Conservation (phyloP, 2,797 vertebrate species). For the Diplodus sargus region DNA sequence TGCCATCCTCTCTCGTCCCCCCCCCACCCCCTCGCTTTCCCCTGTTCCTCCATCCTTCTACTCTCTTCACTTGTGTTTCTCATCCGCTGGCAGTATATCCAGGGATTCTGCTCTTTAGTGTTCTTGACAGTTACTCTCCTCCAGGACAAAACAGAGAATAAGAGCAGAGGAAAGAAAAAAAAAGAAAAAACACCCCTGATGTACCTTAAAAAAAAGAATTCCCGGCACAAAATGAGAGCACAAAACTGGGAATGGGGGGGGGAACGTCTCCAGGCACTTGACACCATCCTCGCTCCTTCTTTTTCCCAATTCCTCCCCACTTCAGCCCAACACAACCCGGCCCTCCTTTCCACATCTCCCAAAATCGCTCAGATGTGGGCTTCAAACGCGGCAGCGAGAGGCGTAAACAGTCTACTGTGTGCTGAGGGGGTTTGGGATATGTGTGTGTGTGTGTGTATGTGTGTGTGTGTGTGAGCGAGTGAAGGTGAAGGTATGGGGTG, state of each 20-base stretch:
- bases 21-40: conserved; percentile 1
- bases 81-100: conserved; percentile 55
- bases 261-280: conserved; percentile 56
- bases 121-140: conserved; percentile 75
- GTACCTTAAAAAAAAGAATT: conserved; percentile 48
- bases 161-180: conserved; percentile 22
- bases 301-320: conserved; percentile 6
- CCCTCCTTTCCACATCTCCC: conserved; percentile 26
- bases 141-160: conserved; percentile 66
- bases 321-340: conserved; percentile 10
- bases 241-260: conserved; percentile 25
- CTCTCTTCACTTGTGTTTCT: conserved; percentile 42
- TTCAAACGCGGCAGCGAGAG: conserved; percentile 40
- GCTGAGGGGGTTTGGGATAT: conserved; percentile 20
- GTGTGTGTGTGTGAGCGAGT: neutral
- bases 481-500: neutral
- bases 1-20: conserved; percentile 28
- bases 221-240: conserved; percentile 41
- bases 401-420: conserved; percentile 28
- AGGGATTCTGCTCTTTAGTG: conserved; percentile 72
- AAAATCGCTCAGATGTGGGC: conserved; percentile 48
- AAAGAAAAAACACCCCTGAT: conserved; percentile 42
- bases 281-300: conserved; percentile 36
- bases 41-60: conserved; percentile 19
- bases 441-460: conserved; percentile 4